Evolutionary conservation across 2,113 vertebrate genomes (phyloP).

Genomic region (Uropsilus gracilis): DNA sequence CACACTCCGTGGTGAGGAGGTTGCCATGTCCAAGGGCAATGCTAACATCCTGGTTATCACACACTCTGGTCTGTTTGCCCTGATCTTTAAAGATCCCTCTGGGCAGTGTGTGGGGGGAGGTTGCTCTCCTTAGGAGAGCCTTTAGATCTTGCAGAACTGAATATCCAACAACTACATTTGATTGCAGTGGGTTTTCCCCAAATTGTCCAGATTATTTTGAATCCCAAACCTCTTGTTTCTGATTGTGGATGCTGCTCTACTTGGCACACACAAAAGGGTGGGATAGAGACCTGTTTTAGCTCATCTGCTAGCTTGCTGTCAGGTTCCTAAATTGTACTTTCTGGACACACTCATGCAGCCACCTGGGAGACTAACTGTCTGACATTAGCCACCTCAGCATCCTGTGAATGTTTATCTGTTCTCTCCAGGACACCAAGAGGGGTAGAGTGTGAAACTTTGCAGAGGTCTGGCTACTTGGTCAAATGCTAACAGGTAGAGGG

Average conservation of each 20-base stretch:
- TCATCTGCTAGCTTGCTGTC: background rate
- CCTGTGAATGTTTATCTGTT: background rate
- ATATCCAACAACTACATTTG: background rate
- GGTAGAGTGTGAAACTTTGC: background rate
- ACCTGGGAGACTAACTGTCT: background rate
- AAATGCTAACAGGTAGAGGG: background rate
- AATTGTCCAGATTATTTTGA: background rate
- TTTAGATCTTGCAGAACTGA: background rate
- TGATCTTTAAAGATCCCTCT: background rate
- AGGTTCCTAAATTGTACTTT: background rate
- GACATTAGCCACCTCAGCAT: background rate
- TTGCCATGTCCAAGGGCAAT: background rate
- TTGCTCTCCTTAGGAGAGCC: background rate
- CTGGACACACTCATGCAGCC: background rate
- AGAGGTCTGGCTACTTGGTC: background rate
- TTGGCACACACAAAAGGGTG: background rate
- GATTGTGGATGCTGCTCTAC: background rate
- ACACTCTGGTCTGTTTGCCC: too few relatives aligned
- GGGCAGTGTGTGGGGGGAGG: background rate
- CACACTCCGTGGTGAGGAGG: too few relatives aligned
- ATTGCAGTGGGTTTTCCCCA: background rate
- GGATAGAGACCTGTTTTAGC: background rate
- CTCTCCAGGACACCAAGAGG: background rate
- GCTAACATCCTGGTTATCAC: fast-evolving
- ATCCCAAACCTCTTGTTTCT: background rate